Conservation (phyloP, 2,888 invertebrate species). For the Zaprionus obscuricornis region DNA sequence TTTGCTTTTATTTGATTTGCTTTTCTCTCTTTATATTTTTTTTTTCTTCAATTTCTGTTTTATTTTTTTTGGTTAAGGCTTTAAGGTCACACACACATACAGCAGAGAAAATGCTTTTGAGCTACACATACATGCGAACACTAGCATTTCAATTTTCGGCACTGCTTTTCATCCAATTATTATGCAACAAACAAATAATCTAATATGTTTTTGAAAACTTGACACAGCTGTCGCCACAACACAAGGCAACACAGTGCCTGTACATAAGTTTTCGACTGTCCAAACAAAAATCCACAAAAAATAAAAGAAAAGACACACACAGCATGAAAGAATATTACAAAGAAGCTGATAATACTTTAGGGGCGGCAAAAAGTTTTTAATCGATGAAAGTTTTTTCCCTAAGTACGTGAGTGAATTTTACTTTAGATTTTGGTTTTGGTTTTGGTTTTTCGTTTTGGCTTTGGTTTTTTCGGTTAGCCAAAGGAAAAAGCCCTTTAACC, state of each 20-base stretch:
- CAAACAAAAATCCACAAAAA: conserved; percentile 3
- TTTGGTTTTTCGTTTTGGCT: too few relatives aligned
- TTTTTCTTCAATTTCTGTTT: conserved; percentile 9
- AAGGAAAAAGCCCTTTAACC: conserved; percentile 51
- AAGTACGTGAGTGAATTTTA: conserved; percentile 62
- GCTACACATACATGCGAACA: conserved; percentile 39
- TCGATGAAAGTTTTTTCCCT: conserved; percentile 68
- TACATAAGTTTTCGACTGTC: too few relatives aligned
- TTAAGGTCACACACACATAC: too few relatives aligned
- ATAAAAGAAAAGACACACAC: not conserved
- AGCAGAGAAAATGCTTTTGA: too few relatives aligned
- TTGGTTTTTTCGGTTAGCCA: not conserved
- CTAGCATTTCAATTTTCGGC: conserved; percentile 47
- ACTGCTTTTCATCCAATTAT: conserved; percentile 48
- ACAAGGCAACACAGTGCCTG: not conserved
- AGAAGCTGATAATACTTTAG: conserved; percentile 65
- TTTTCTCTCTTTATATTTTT: conserved; percentile 8
- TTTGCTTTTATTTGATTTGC: conserved; percentile 12
- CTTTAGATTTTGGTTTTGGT: too few relatives aligned
- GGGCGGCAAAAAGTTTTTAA: conserved; percentile 63
- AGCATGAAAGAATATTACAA: conserved; percentile 29
- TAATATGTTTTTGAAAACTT: conserved; percentile 54
- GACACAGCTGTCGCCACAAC: conserved; percentile 46
- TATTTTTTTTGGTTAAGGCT: conserved; percentile 16
- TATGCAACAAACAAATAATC: conserved; percentile 66